Evolutionary conservation across 2,113 vertebrate genomes (phyloP).

Genomic region (Rhegmatorhina hoffmannsi): DNA sequence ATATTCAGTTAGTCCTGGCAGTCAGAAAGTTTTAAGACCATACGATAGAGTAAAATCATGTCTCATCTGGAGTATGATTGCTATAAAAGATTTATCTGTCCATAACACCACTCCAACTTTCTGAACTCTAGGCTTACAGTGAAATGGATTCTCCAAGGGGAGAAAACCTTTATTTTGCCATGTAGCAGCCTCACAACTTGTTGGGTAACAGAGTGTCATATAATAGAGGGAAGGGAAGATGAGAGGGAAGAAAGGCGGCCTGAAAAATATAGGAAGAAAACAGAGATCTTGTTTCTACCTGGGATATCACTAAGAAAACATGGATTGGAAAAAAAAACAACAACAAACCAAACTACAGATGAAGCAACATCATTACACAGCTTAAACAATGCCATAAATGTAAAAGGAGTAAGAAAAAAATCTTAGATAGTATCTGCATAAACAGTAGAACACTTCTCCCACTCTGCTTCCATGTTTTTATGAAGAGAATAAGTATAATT

Average conservation of each 20-base stretch:
- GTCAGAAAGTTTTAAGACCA: neutral
- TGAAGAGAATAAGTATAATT: neutral
- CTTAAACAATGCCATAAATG: slow-evolving; percentile 11
- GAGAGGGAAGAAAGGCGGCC: neutral
- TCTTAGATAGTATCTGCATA: neutral
- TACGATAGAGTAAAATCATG: neutral
- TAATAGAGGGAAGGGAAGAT: neutral
- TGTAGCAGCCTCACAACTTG: neutral
- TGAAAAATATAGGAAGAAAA: neutral
- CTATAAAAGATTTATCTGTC: neutral
- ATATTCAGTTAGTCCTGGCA: neutral
- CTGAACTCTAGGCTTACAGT: neutral
- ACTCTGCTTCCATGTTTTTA: slow-evolving; percentile 25
- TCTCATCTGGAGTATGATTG: neutral
- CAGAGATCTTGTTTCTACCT: neutral
- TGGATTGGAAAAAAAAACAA: neutral
- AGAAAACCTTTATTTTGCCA: neutral
- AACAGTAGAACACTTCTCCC: slow-evolving; percentile 10
- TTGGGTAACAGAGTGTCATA: neutral
- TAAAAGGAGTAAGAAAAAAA: neutral
- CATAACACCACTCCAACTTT: neutral
- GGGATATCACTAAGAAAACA: neutral
- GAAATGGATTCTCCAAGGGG: neutral
- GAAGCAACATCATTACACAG: neutral
- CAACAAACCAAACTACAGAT: neutral